These are phyloP conservation scores for Elephantulus edwardii DNA, from an alignment of 2,113 vertebrate species.

Conservation along the genomic window DNA sequence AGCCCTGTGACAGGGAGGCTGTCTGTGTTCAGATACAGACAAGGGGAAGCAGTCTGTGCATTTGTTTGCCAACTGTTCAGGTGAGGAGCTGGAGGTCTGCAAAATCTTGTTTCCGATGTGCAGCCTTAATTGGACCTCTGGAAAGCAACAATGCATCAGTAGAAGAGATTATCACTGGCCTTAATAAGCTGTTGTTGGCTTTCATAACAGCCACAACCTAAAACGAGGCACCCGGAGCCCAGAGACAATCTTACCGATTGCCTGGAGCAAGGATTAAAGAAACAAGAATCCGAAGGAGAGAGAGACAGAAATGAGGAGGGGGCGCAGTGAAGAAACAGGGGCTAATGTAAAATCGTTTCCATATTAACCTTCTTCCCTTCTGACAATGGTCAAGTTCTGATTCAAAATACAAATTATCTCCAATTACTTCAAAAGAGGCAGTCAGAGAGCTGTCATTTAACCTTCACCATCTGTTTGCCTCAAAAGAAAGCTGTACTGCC, in stretches of 20 bases:
- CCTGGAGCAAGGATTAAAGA: slow-evolving; percentile 97
- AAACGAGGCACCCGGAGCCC: slow-evolving; percentile 82
- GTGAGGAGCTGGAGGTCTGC: slow-evolving; percentile 49
- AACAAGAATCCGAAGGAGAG: slow-evolving; percentile 81
- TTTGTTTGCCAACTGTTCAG: slow-evolving; percentile 68
- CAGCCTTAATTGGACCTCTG: slow-evolving; percentile 76
- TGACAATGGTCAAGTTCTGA: slow-evolving; percentile 94
- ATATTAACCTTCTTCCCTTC: slow-evolving; percentile 95
- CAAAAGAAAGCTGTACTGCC: slow-evolving; percentile 89
- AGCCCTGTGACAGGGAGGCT: slow-evolving; percentile 46
- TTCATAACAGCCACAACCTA: slow-evolving; percentile 84
- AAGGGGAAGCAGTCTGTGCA: background rate
- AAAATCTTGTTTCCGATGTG: slow-evolving; percentile 69
- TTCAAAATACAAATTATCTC: slow-evolving; percentile 97
- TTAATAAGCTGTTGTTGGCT: slow-evolving; percentile 86
- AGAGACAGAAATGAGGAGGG: slow-evolving; percentile 26
- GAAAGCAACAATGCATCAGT: slow-evolving; percentile 84
- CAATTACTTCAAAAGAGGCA: slow-evolving; percentile 97
- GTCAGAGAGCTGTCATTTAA: slow-evolving; percentile 97
- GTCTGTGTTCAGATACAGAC: slow-evolving; percentile 3
- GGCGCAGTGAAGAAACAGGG: slow-evolving; percentile 85
- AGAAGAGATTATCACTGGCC: slow-evolving; percentile 84
- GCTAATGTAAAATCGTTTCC: slow-evolving; percentile 96
- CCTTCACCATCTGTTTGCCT: slow-evolving; percentile 98
- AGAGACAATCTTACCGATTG: slow-evolving; percentile 85